Conservation (phyloP, 2,888 invertebrate genomes). For the Drosophila falleni region DNA sequence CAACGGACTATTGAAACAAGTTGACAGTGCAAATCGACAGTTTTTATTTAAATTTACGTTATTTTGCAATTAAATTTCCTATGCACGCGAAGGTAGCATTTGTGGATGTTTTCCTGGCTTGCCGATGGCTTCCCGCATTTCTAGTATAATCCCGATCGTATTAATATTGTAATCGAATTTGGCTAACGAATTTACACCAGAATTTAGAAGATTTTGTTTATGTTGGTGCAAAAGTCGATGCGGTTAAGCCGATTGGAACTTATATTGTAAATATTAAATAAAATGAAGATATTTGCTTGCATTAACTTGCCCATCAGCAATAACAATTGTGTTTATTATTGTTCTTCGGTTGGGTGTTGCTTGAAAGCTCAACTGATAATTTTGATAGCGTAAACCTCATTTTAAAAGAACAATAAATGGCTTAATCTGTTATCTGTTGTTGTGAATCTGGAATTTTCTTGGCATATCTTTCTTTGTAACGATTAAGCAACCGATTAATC, state of each 20-base stretch:
- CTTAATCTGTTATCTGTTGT: too few species aligned
- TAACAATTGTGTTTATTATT: conserved; percentile 28
- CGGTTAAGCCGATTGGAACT: conserved; percentile 13
- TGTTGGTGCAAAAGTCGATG: conserved; percentile 1
- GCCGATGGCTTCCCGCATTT: background rate
- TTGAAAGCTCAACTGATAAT: conserved; percentile 13
- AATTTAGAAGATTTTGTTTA: background rate
- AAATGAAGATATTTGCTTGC: background rate
- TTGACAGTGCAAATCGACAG: too few species aligned
- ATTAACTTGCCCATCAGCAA: conserved; percentile 44
- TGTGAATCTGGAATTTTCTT: background rate
- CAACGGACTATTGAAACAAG: too few species aligned
- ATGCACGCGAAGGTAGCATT: background rate
- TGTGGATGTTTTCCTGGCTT: too few species aligned
- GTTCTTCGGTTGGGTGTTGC: background rate
- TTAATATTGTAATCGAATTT: conserved; percentile 39
- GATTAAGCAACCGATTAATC: conserved; percentile 4
- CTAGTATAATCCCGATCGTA: conserved; percentile 39
- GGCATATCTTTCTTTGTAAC: background rate
- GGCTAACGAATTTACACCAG: conserved; percentile 3
- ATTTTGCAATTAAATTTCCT: too few species aligned
- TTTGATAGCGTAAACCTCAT: conserved; percentile 17
- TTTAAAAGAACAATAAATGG: background rate
- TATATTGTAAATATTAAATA: background rate
- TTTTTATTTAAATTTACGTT: too few species aligned